Evolutionary conservation across 2,888 invertebrate genomes (phyloP), one percentile per base, ranked within the genome.

Genomic region (Clitarchus hookeri): DNA sequence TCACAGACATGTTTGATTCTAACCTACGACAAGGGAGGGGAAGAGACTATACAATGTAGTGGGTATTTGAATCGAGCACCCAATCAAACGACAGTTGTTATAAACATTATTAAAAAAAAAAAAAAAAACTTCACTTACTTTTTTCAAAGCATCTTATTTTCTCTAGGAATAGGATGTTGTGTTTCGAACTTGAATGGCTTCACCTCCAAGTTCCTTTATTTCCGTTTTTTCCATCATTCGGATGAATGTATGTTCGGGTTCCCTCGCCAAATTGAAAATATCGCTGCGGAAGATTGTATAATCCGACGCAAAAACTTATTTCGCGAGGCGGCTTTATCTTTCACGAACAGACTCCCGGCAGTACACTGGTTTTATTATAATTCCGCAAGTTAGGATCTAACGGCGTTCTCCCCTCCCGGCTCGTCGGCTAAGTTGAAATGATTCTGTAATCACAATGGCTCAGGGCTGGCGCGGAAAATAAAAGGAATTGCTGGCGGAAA

Each of bases 341-440:
- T 65, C 65, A 65, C 65, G 65, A 65, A 65, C 65, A 65, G 65
- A 65, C 65, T 65, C 16, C 65, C 65, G 8, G 65, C 65, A 65
- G 23, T 65, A 65, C 65, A 65, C 65, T 65, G 65, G 65, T 65
- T 65, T 65, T 65, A 65, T 65, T 65, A 65, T 65, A 65, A 65
- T 65, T 65, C 65, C 65, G 65, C 65, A 65, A 65, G 65, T 65
- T 65, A 65, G 65, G 65, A 65, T 65, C 65, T 65, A 65, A 65
- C 65, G 65, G 65, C 23, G 23, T 23, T 65, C n/a, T n/a, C 65
- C 65, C 65, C 65, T n/a, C n/a, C 65, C 23, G n/a, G 65, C 65
- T n/a, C 23, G 65, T 23, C 65, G 65, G 65, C 65, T 65, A 65
- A 65, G 65, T 65, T 23, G 65, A 65, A 65, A 65, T 65, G 65